These are phyloP conservation scores for Naso thynnoides DNA, from an alignment of 2,797 vertebrate species.

Conservation along the genomic window DNA sequence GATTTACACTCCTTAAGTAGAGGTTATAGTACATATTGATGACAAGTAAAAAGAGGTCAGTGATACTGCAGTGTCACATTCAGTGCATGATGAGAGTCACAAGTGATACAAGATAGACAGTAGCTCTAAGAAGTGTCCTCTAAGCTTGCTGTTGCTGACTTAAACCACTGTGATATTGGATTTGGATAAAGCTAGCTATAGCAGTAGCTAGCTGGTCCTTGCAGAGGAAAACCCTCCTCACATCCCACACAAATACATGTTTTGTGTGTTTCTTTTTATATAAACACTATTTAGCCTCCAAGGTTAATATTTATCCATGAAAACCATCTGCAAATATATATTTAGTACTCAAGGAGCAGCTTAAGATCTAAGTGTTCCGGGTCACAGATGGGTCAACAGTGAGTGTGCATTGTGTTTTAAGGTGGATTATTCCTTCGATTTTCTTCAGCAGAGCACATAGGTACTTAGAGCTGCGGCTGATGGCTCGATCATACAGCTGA, in stretches of 20 bases:
- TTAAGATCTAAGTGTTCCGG: neutral
- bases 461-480: constrained; percentile 34
- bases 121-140: constrained; percentile 19
- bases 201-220: neutral
- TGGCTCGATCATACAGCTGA: constrained; percentile 32
- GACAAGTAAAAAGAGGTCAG: neutral
- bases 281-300: neutral
- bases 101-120: neutral
- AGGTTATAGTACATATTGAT: too few relatives aligned
- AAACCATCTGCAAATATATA: neutral
- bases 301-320: neutral
- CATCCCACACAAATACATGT: neutral
- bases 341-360: neutral
- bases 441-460: constrained; percentile 28
- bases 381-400: constrained; percentile 29
- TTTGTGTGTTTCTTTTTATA: neutral
- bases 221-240: neutral
- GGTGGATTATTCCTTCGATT: constrained; percentile 41
- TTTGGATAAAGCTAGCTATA: too few relatives aligned
- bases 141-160: constrained; percentile 39
- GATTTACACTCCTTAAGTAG: neutral
- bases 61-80: neutral
- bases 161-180: constrained; percentile 21
- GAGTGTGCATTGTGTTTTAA: constrained; percentile 28
- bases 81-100: neutral